Evolutionary conservation across 37 sponge, comb jelly and placozoan species (phyloP).

Genomic region (Chondrilla cf. caribensis): DNA sequence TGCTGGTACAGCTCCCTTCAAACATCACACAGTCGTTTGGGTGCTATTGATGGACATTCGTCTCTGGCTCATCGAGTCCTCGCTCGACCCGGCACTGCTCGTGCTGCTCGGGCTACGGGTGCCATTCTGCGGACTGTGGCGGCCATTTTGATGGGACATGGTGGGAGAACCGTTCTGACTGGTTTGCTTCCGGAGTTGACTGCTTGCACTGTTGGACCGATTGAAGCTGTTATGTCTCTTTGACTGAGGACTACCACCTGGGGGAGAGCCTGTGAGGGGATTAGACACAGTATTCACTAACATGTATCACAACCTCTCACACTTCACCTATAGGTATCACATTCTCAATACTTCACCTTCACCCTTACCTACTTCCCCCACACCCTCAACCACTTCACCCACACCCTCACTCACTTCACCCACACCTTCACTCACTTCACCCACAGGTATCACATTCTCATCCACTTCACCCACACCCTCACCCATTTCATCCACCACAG

Average conservation of each 20-base stretch:
- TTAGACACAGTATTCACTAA: background rate
- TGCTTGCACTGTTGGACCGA: slow-evolving; percentile 3
- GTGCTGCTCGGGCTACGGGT: slow-evolving; percentile 1
- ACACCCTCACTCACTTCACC: background rate
- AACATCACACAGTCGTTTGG: background rate
- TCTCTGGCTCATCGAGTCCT: background rate
- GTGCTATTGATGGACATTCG: background rate
- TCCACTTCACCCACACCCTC: background rate
- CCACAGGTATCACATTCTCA: too few relatives aligned
- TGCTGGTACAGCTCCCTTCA: too few relatives aligned
- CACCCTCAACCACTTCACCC: background rate
- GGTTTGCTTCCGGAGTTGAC: background rate
- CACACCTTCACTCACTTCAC: background rate
- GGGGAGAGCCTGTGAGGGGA: background rate
- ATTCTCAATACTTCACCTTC: background rate
- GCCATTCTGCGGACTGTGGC: background rate
- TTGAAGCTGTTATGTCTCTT: slow-evolving; percentile 20
- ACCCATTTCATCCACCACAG: too few relatives aligned
- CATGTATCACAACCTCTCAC: background rate
- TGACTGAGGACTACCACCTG: background rate
- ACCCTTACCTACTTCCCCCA: background rate
- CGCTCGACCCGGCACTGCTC: background rate
- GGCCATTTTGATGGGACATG: background rate
- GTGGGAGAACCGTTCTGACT: too few relatives aligned
- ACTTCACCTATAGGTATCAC: background rate